These are phyloP conservation scores for Agrochola circellaris DNA, from an alignment of 2,888 invertebrate genomes.

Conservation along the genomic window DNA sequence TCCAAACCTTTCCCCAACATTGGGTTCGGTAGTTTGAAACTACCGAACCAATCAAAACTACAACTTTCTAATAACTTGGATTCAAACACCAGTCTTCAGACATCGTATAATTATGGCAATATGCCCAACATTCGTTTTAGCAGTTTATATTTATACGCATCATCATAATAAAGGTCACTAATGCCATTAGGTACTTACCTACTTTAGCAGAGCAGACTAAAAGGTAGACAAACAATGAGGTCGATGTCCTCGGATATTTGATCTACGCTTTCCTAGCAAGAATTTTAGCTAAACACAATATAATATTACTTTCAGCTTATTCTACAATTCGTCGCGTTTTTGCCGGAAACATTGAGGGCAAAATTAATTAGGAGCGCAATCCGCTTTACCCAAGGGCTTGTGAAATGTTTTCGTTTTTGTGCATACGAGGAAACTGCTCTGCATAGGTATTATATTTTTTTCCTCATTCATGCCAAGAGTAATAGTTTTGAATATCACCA, in stretches of 20 bases:
- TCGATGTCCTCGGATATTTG: conserved; percentile 26
- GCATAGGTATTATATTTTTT: not conserved
- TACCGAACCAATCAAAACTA: too few species aligned
- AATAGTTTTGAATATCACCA: not conserved
- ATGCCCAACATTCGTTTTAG: not conserved
- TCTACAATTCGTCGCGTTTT: not conserved
- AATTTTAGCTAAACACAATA: conserved; percentile 28
- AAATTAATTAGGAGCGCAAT: conserved; percentile 29
- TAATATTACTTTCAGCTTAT: conserved; percentile 23
- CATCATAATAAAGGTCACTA: conserved; percentile 6
- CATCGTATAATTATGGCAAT: conserved; percentile 8
- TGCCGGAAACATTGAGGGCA: not conserved
- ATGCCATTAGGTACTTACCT: not conserved
- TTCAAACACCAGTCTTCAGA: not conserved
- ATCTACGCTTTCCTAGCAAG: conserved; percentile 41
- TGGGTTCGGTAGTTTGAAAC: too few species aligned
- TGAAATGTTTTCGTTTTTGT: not conserved
- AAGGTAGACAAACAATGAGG: conserved; percentile 40
- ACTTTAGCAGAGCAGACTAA: conserved; percentile 10
- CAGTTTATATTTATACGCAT: not conserved
- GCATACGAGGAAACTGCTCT: not conserved
- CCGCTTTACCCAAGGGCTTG: not conserved
- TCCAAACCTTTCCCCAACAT: too few species aligned
- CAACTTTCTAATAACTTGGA: not conserved
- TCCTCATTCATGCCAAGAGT: not conserved